A percentile compares a stretch with the other conserved stretches of the same genome.
Conservation (phyloP, 64 coral and sea anemone species). For the Catalaphyllia jardinei region DNA sequence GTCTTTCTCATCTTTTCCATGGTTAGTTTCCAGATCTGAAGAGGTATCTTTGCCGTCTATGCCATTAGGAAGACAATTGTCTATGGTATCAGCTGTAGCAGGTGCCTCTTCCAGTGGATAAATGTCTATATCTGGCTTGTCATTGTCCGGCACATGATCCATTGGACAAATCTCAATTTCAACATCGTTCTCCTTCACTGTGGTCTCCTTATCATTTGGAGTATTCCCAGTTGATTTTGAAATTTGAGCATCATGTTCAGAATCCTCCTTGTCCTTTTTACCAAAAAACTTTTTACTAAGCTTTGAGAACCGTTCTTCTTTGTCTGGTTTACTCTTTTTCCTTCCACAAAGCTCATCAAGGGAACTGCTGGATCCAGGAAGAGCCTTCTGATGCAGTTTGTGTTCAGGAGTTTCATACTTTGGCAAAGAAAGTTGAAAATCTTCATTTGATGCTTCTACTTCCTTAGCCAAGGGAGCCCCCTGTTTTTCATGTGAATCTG, state of each 20-base stretch:
- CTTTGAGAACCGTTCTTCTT: constrained; percentile 15
- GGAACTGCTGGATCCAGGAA: constrained; percentile 10
- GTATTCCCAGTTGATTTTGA: constrained; percentile 9
- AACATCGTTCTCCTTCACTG: constrained; percentile 43
- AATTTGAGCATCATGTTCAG: not conserved
- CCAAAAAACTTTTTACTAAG: constrained; percentile 14
- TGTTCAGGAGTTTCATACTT: constrained; percentile 23
- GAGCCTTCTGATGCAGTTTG: constrained; percentile 3
- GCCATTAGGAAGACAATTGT: constrained; percentile 35
- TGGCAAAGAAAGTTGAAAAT: constrained; percentile 30
- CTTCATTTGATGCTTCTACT: constrained; percentile 7
- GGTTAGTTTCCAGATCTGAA: not conserved
- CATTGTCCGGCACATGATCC: constrained; percentile 27
- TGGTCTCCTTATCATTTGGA: not conserved
- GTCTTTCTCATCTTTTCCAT: not conserved
- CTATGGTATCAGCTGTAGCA: constrained; percentile 11
- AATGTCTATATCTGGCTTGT: constrained; percentile 74
- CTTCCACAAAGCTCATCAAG: constrained; percentile 37
- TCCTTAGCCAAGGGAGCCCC: not conserved
- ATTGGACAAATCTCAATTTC: constrained; percentile 72
- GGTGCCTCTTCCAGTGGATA: constrained; percentile 52
- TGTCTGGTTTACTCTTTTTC: constrained; percentile 1
- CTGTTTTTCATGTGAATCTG: constrained; percentile 1
- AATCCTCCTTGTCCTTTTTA: not conserved
- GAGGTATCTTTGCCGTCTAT: not conserved